Evolutionary conservation across 2,888 invertebrate species (phyloP), one percentile per base, ranked within the genome.

Genomic region (Achlya flavicornis): DNA sequence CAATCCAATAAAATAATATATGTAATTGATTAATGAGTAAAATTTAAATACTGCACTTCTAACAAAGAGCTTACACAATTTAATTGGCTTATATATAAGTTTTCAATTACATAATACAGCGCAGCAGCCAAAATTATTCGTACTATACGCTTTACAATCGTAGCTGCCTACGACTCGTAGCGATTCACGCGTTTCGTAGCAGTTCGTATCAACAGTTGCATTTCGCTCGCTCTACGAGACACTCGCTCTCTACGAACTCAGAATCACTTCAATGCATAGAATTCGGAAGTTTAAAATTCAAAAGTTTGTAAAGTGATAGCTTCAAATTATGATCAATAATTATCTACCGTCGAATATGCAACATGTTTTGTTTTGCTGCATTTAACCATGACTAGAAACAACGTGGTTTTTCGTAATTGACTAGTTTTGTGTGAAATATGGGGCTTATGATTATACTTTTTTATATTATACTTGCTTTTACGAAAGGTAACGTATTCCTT

Each of bases 151-250:
- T 63, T 66, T 69, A 71, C 68, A 66, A 64, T 57, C 69, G 73
- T 68, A 73, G 68, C 65, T 38, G 61, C 41, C 60, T 60, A 60
- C 60, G 60, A 10, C 26, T 60, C 74, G 77, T 79, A 78, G 75
- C 68, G 64, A 63, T 65, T 71, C 64, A 65, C 68, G 69, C 68
- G 63, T 64, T 58, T 65, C 80, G 86, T 88, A 90, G 90, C 68
- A 61, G 64, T 60, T 65, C 80, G 86, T 88, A 90, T 89, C 91
- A 92, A 92, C 93, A 92, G 93, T 93, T 92, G 90, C 90, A 88
- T 76, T 74, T 79, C 71, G 77, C 72, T 70, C 85, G 83, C 79
- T 88, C 81, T 84, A 81, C 89, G 86, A 78, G 76, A 72, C 92
- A 81, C 91, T 78, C 90, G 92, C 78, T 65, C 70, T 73, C 73